Evolutionary conservation across 1,140 invertebrate species (phyloP), one percentile per base, ranked within the genome.

Genomic region (Bombus consobrinus): DNA sequence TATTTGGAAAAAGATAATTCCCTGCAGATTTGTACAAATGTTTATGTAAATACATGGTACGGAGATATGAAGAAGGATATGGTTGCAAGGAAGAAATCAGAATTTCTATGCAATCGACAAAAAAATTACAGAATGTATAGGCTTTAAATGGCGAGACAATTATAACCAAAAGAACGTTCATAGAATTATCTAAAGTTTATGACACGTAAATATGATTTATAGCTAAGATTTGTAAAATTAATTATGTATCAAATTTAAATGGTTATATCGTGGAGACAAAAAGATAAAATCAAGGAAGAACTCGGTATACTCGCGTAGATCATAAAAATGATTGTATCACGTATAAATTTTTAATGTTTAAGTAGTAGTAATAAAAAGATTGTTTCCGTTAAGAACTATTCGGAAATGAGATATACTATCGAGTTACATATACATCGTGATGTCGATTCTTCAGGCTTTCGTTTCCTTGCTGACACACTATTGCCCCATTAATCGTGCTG

Each of bases 401-500:
- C 15, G 2, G n/a, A 32, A 32, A 39, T 34, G 68, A 73, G 71
- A 71, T 78, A 53, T 53, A 53, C 64, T 22, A 43, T 32, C 72
- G 6, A 53, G 18, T 53, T 25, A 25, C 25, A 80, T 64, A 69
- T 71, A 57, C 41, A 5, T 9, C n/a, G 41, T 9, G 9, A 12
- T 34, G 43, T 25, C 66, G 28, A 80, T 76, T 85, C 53, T 82
- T 77, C 59, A 28, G 15, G 72, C 64, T 79, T 66, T 53, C 76
- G 73, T 86, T 83, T 88, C 53, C 81, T n/a, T 57, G 75, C 47
- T 78, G 47, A 71, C 66, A 68, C 64, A 71, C 73, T 75, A 89
- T 88, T 86, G 73, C 74, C 88, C 74, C 79, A 81, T 89, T 89
- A 84, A 89, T 83, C 77, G 81, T 43, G 76, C 81, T 22, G 64